Percentiles rank a stretch among this genome's conserved stretches.
phyloP scores from a whole-genome alignment of 2,888 invertebrate species.

The Stomorhina lunata region DNA sequence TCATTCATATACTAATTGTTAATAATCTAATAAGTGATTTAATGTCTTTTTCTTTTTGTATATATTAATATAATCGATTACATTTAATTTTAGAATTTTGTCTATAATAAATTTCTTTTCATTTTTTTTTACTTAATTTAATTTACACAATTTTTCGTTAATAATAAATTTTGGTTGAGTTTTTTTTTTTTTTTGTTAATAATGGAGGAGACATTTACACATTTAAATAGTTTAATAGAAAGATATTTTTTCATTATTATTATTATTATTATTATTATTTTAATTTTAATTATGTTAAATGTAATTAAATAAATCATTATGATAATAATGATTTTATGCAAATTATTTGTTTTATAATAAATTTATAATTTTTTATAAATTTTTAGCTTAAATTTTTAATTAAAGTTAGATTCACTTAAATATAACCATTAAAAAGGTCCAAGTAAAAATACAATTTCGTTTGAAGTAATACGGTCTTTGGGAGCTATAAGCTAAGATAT shows the following conservation, averaged over 20 bases:
- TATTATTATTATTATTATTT: no score
- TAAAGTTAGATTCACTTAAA: no score
- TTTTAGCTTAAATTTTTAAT: slow-evolving; percentile 23
- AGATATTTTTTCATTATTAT: slow-evolving; percentile 35
- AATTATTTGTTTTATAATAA: slow-evolving; percentile 28
- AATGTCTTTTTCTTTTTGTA: slow-evolving; percentile 18
- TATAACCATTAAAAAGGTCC: no score
- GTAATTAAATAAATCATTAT: slow-evolving; percentile 42
- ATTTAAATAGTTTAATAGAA: slow-evolving; percentile 62
- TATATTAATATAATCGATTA: slow-evolving; percentile 27
- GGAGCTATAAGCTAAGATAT: no score
- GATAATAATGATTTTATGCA: slow-evolving; percentile 14
- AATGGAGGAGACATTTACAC: slow-evolving; percentile 63
- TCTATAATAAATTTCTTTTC: slow-evolving; percentile 27
- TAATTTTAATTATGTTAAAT: no score
- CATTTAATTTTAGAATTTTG: slow-evolving; percentile 55
- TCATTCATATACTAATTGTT: slow-evolving; percentile 28
- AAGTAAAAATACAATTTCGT: no score
- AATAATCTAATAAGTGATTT: slow-evolving; percentile 23
- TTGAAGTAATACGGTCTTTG: no score
- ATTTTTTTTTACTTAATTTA: slow-evolving; percentile 37
- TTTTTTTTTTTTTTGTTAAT: no score
- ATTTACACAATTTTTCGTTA: slow-evolving; percentile 37
- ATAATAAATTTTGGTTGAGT: slow-evolving; percentile 24
- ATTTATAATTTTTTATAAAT: slow-evolving; percentile 18